Evolutionary conservation across 2,797 vertebrate species (phyloP), one percentile per base, ranked within the genome.

Genomic region (Myotis vivesi): DNA sequence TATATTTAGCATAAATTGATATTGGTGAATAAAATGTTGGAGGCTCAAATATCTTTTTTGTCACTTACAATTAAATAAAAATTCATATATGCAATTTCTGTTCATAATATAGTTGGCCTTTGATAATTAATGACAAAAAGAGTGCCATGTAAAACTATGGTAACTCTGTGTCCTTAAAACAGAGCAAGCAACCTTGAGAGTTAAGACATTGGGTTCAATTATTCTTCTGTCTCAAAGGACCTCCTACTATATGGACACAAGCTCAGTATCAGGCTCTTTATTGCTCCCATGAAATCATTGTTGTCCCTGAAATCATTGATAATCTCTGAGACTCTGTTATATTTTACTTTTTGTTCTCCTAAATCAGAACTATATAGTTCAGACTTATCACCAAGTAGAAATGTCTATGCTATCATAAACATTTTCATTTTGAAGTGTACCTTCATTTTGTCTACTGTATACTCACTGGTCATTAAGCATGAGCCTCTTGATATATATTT

Each of bases 51-150:
- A 33, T 76, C 57, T 80, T 90, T 87, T 82, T 57, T 73, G 59
- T 89, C 51, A 89, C 25, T 86, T 72, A 8, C 3, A 49, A 23
- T 94, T 84, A 81, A 68, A 59, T 80, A 36, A 92, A 86, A 88
- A 72, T 94, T 46, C 4, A 36, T 22, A 64, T 38, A 53, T 28
- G 53, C 28, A 87, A 76, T 84, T 95, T 75, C n/a, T 55, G 17
- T 3, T 53, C 46, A 17, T 46, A 62, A 4, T 83, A 71, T 15
- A 36, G 8, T 44, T 82, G 20, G 23, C 11, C 25, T 64, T 91
- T 86, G 49, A 55, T 77, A 17, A 57, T 87, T 66, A 90, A 72
- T 88, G 68, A 85, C 68, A 76, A 57, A 91, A 92, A 72, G 20
- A 12, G 49, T 82, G n/a, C 38, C 41, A 62, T 66, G 13, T 23